Conservation (phyloP, 2,888 invertebrate genomes). For the Caenorhabditis parvicauda region DNA sequence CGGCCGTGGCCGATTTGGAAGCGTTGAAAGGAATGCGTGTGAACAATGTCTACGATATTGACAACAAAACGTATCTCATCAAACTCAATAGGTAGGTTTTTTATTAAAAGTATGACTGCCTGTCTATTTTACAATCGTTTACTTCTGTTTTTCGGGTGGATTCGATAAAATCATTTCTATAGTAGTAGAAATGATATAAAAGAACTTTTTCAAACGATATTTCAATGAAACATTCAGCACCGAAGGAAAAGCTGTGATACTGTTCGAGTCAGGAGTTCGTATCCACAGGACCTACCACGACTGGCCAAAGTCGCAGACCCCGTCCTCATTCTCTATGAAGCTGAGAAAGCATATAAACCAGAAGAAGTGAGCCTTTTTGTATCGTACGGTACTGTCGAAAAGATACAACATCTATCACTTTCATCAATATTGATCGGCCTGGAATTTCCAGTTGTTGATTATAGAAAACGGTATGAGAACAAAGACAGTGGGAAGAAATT, state of each 20-base stretch:
- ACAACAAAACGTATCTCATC: slow-evolving; percentile 91
- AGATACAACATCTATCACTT: background rate
- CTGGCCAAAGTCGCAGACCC: slow-evolving; percentile 85
- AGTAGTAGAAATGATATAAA: background rate
- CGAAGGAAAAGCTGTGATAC: slow-evolving; percentile 81
- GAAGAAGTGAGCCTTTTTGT: slow-evolving; percentile 73
- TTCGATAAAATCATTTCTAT: no score
- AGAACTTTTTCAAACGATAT: background rate
- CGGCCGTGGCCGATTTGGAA: slow-evolving; percentile 78
- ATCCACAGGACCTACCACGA: slow-evolving; percentile 92
- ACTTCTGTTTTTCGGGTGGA: background rate
- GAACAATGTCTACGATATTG: slow-evolving; percentile 94
- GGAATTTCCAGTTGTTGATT: background rate
- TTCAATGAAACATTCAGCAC: no score
- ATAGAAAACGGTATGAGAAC: background rate
- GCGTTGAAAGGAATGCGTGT: slow-evolving; percentile 70
- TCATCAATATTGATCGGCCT: background rate
- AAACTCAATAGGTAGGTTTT: slow-evolving; percentile 67
- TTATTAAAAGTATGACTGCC: background rate
- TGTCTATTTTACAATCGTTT: background rate
- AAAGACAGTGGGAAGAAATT: background rate
- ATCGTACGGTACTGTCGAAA: background rate
- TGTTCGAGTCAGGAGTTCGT: slow-evolving; percentile 89
- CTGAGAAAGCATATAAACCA: slow-evolving; percentile 93
- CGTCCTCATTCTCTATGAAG: slow-evolving; percentile 82